Evolutionary conservation across 2,888 invertebrate species (phyloP).

Genomic region (Linyphia triangularis): DNA sequence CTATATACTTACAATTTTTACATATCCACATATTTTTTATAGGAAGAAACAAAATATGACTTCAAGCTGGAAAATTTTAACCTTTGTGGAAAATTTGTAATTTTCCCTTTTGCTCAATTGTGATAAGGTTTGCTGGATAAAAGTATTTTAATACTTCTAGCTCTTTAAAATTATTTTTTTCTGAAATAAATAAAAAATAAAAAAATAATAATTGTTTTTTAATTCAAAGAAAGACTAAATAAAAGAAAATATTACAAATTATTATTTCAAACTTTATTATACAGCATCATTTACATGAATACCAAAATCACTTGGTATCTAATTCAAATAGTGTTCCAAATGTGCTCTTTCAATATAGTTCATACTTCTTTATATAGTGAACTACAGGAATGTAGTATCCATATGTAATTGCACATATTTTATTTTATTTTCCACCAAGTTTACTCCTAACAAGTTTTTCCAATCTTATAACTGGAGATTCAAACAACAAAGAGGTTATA

Average conservation of each 20-base stretch:
- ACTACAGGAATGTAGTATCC: not conserved
- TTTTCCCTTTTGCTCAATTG: conserved; percentile 18
- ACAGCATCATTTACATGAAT: not conserved
- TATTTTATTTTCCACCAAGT: not conserved
- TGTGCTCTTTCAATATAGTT: not conserved
- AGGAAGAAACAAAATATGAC: conserved; percentile 34
- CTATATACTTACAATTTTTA: not conserved
- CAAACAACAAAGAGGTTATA: conserved; percentile 30
- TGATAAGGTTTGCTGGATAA: conserved; percentile 44
- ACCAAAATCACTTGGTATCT: not conserved
- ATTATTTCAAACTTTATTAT: no score
- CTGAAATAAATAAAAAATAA: no score
- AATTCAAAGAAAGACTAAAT: no score
- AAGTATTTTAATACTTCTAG: conserved; percentile 30
- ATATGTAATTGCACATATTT: not conserved
- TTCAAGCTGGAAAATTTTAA: conserved; percentile 36
- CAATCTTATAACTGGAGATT: conserved; percentile 52
- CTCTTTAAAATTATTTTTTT: no score
- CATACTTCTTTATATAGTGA: not conserved
- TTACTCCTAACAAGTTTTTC: conserved; percentile 31
- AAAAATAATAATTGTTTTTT: no score
- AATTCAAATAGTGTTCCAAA: no score
- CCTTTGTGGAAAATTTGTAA: not conserved
- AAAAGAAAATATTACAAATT: no score
- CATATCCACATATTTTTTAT: not conserved